Evolutionary conservation across 2,888 invertebrate species (phyloP), one percentile per base, ranked within the genome.

Genomic region (Drosophila nr. fundita): DNA sequence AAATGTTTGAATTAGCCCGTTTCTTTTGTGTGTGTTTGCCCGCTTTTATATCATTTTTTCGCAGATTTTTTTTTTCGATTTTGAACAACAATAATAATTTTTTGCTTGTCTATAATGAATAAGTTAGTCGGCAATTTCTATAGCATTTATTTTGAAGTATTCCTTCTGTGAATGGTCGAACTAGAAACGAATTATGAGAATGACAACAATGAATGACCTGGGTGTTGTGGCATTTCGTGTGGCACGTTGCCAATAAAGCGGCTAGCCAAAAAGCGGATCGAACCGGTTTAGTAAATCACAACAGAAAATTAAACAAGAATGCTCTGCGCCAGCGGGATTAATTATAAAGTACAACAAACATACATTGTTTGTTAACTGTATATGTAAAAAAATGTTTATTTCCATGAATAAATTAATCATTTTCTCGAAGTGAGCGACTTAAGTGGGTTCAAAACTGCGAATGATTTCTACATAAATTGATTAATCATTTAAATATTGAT

Each of bases 131-230:
- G 29, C 32, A n/a, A 58, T 64, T 73, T 42, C 11, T 48, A 24
- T 57, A 58, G 63, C 40, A 71, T 29, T 68, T 58, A 53, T 68
- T 73, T 73, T 27, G 32, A 49, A 57, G 40, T 34, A 24, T 57
- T 55, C 42, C 2, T 62, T 42, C 45, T 50, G 54, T 49, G 58
- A 80, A 68, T 49, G 50, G n/a, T 72, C 24, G 45, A 63, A 64
- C 18, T 24, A 30, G 32, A 30, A 49, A n/a, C 34, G 30, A 66
- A 72, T 74, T 63, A 79, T 77, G 66, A 60, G 71, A 75, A 69
- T 82, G 87, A 82, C 87, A 83, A 80, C 77, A 87, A 75, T 84
- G 86, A 87, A 75, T 84, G 86, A 80, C 75, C 89, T 63, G 82
- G 15, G 15, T 73, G 70, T 30, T 64, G 34, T 32, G 48, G 87